Percentiles rank a stretch among this genome's conserved stretches.
Conservation (phyloP, 2,888 invertebrate species). For the Seira ritae region DNA sequence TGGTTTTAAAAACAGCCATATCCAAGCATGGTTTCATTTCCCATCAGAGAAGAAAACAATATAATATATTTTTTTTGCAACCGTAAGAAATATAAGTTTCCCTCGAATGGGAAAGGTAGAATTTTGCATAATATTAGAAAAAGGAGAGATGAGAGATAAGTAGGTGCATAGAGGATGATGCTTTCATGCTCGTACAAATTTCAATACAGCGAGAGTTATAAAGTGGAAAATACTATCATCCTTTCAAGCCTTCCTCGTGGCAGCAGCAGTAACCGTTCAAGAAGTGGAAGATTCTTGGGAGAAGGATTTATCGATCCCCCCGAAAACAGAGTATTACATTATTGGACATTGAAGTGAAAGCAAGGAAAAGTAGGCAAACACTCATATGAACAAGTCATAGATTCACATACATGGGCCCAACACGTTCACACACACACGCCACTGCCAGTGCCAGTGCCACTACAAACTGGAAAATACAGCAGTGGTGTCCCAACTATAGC, state of each 20-base stretch:
- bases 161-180: background rate
- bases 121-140: background rate
- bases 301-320: conserved; percentile 70
- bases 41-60: too few species aligned
- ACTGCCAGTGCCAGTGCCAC: background rate
- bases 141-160: background rate
- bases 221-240: conserved; percentile 17
- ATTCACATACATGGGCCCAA: conserved; percentile 20
- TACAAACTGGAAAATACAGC: conserved; percentile 11
- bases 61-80: background rate
- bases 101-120: background rate
- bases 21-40: conserved; percentile 3
- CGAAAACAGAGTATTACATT: conserved; percentile 59
- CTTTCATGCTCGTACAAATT: conserved; percentile 2
- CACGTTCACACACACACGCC: background rate
- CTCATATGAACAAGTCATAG: conserved; percentile 8
- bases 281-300: conserved; percentile 59
- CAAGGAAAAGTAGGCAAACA: conserved; percentile 23
- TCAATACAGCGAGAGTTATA: conserved; percentile 17
- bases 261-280: conserved; percentile 1
- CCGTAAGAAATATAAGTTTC: background rate
- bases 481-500: conserved; percentile 14
- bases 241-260: conserved; percentile 13
- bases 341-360: conserved; percentile 48
- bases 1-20: background rate